phyloP scores from a whole-genome alignment of 2,113 vertebrate species.

The Oreotrochilus melanogaster region DNA sequence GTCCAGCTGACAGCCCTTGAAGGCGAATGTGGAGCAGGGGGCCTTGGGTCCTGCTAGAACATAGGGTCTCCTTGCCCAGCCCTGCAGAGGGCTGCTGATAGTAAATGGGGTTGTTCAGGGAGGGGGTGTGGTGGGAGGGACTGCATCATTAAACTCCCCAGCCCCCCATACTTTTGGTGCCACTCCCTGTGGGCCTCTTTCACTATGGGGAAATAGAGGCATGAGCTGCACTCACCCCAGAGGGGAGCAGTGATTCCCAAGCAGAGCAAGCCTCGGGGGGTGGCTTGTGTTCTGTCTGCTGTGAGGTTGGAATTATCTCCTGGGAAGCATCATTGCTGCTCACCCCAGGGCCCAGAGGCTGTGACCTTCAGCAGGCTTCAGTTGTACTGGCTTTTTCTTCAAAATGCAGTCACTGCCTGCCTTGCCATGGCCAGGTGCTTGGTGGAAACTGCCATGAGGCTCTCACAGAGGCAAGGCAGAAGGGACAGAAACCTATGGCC shows the following conservation, averaged over 20 bases:
- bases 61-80: not conserved
- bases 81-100: not conserved
- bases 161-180: not conserved
- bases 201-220: not conserved
- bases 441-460: not conserved
- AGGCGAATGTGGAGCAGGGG: rapidly evolving
- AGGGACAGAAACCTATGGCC: not conserved
- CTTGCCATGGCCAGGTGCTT: not conserved
- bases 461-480: not conserved
- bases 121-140: rapidly evolving
- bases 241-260: rapidly evolving
- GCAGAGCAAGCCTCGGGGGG: rapidly evolving
- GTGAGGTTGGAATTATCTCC: not conserved
- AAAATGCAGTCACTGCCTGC: rapidly evolving
- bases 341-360: rapidly evolving
- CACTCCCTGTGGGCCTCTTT: not conserved
- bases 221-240: rapidly evolving
- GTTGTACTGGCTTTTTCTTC: not conserved
- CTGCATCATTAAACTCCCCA: rapidly evolving
- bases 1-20: not conserved
- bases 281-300: not conserved
- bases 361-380: rapidly evolving
- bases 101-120: not conserved
- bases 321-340: not conserved
- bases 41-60: not conserved